A percentile compares a stretch with the other conserved stretches of the same genome.
Evolutionary conservation across 2,888 invertebrate genomes (phyloP).

Genomic region (Lithophane semibrunnea): DNA sequence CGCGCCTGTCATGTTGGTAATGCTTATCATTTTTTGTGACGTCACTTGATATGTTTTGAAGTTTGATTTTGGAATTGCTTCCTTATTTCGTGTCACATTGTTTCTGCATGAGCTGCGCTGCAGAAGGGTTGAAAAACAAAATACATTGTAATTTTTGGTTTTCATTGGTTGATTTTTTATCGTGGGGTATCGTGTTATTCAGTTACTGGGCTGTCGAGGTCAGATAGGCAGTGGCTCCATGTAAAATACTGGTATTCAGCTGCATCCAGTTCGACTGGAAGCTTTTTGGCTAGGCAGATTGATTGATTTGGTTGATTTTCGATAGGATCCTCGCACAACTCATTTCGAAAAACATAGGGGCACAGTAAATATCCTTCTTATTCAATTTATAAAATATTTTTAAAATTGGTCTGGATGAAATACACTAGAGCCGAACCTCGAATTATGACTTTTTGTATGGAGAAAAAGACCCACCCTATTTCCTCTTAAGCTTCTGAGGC

Average conservation of each 20-base stretch:
- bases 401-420: too few relatives aligned
- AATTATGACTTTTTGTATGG: too few relatives aligned
- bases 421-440: too few relatives aligned
- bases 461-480: too few relatives aligned
- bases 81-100: background rate
- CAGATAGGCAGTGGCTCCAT: background rate
- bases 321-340: background rate
- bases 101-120: background rate
- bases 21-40: slow-evolving; percentile 48
- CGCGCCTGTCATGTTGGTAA: slow-evolving; percentile 57
- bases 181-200: background rate
- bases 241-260: slow-evolving; percentile 1
- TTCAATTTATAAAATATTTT: too few relatives aligned
- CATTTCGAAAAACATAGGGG: background rate
- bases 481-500: background rate
- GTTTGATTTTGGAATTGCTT: slow-evolving; percentile 26
- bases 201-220: background rate
- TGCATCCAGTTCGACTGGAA: background rate
- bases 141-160: background rate
- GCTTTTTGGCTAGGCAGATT: background rate
- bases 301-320: background rate
- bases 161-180: background rate
- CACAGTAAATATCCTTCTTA: too few relatives aligned
- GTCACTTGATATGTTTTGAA: slow-evolving; percentile 32
- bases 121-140: background rate